Conservation (phyloP, 2,113 vertebrate species). For the Marmota flaviventris region DNA sequence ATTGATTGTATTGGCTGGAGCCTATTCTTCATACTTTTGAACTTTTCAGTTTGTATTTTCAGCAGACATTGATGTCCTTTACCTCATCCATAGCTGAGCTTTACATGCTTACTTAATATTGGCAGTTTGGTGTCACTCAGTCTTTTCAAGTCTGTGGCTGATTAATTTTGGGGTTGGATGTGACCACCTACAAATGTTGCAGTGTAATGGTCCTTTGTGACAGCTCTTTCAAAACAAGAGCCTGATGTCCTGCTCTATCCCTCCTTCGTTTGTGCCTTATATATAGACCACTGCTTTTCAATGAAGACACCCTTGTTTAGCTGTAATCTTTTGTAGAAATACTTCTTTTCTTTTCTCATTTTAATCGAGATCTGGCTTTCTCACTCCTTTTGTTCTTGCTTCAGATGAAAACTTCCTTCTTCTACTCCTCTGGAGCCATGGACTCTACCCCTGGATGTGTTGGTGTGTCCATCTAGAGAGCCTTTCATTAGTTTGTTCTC, state of each 20-base stretch:
- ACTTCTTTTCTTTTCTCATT: neutral
- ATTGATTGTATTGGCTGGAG: neutral
- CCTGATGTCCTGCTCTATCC: neutral
- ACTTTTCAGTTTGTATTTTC: slow-evolving; percentile 42
- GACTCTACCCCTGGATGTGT: neutral
- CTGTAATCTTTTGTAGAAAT: slow-evolving; percentile 16
- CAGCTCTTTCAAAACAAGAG: neutral
- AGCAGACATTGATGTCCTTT: neutral
- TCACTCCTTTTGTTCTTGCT: neutral
- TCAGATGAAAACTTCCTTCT: neutral
- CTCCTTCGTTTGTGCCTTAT: neutral
- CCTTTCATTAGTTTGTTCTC: neutral
- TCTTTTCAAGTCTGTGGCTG: neutral
- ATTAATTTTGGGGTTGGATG: neutral
- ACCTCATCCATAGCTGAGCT: neutral
- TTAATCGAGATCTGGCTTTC: neutral
- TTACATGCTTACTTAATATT: neutral
- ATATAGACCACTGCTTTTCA: neutral
- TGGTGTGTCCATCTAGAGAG: neutral
- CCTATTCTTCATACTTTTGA: neutral
- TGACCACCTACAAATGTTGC: neutral
- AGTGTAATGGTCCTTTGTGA: neutral
- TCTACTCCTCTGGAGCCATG: neutral
- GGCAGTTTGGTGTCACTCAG: neutral
- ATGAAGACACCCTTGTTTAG: neutral